A percentile compares a stretch with the other conserved stretches of the same genome.
Conservation (phyloP, 2,888 invertebrate species). For the Aplocera efformata region DNA sequence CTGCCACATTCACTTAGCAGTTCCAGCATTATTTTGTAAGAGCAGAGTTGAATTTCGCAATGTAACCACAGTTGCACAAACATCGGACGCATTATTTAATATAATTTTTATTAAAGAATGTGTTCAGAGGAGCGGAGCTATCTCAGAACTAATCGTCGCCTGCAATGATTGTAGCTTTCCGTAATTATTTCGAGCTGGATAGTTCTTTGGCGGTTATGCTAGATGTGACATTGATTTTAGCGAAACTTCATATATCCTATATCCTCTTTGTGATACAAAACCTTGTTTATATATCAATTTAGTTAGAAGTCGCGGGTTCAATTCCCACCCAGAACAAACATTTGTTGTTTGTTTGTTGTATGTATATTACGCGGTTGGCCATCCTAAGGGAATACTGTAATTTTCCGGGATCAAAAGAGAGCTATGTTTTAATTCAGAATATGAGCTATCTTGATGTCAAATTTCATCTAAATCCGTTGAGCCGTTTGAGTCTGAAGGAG, state of each 20-base stretch:
- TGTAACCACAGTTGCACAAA: slow-evolving; percentile 18
- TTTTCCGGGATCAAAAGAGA: too few relatives aligned
- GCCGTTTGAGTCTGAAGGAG: too few relatives aligned
- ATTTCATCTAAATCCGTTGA: too few relatives aligned
- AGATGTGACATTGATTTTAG: slow-evolving; percentile 31
- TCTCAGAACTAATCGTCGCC: slow-evolving; percentile 73
- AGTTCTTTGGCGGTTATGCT: slow-evolving; percentile 36
- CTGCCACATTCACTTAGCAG: neutral
- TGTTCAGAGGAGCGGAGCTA: slow-evolving; percentile 68
- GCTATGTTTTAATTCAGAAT: too few relatives aligned
- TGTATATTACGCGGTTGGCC: too few relatives aligned
- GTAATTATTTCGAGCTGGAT: slow-evolving; percentile 71
- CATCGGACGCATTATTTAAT: slow-evolving; percentile 59
- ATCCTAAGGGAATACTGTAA: too few relatives aligned
- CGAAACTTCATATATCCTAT: neutral
- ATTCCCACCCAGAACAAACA: too few relatives aligned
- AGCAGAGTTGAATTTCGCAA: slow-evolving; percentile 2
- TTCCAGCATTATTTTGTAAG: neutral
- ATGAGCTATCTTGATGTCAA: too few relatives aligned
- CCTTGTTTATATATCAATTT: too few relatives aligned
- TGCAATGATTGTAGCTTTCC: slow-evolving; percentile 67
- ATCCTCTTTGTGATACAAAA: too few relatives aligned
- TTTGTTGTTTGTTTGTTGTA: too few relatives aligned
- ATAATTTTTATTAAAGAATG: slow-evolving; percentile 74
- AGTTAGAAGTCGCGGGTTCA: too few relatives aligned